phyloP scores from a whole-genome alignment of 2,888 invertebrate genomes.

The Nymphalis polychloros region DNA sequence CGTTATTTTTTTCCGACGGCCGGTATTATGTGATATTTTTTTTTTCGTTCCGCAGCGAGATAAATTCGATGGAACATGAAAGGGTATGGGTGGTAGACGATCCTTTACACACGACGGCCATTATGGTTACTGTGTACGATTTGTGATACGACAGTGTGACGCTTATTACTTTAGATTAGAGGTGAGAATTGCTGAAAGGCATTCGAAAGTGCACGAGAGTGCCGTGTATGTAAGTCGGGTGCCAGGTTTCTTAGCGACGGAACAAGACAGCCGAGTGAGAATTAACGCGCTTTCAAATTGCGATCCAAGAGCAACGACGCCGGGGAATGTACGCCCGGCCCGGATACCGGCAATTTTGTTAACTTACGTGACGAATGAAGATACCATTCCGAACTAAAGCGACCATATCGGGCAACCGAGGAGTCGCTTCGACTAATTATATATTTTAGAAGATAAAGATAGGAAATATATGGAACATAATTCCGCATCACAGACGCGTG shows the following conservation, averaged over 20 bases:
- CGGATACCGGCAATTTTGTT: constrained; percentile 42
- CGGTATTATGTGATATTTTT: constrained; percentile 48
- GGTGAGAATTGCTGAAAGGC: constrained; percentile 5
- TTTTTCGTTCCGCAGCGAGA: constrained; percentile 57
- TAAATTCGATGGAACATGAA: constrained; percentile 59
- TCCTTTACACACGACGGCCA: constrained; percentile 32
- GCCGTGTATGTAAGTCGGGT: constrained; percentile 34
- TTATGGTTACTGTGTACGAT: constrained; percentile 11
- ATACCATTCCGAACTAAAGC: constrained; percentile 30
- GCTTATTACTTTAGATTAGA: constrained; percentile 15
- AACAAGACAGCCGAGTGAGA: constrained; percentile 54
- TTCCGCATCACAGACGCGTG: constrained; percentile 5
- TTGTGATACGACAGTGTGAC: constrained; percentile 16
- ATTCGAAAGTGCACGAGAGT: constrained; percentile 12
- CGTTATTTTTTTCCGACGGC: constrained; percentile 47
- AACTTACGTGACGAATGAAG: constrained; percentile 35
- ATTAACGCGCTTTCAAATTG: constrained; percentile 51
- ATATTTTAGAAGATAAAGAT: not conserved
- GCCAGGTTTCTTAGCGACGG: constrained; percentile 43
- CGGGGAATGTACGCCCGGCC: constrained; percentile 34
- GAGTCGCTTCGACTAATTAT: constrained; percentile 4
- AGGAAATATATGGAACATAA: not conserved
- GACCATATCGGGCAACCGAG: constrained; percentile 21
- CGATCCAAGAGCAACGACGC: constrained; percentile 38
- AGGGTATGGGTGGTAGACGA: constrained; percentile 39